Evolutionary conservation across 30 jellyfish, hydroid and myxozoan genomes (phyloP).

Genomic region (Turritopsis rubra): DNA sequence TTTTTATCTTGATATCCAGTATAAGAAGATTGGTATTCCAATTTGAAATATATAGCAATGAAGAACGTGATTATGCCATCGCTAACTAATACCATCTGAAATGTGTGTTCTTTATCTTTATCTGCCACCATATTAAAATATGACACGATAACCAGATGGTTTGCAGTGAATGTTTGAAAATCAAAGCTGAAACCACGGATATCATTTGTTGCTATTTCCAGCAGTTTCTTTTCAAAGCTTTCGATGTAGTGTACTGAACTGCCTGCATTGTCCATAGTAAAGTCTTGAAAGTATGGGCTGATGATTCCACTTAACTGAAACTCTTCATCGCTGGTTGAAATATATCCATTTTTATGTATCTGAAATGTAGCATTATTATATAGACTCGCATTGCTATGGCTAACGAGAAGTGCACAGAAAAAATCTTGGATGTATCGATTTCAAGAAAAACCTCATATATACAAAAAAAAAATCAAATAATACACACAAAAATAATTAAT

Average conservation of each 20-base stretch:
- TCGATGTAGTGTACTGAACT: background rate
- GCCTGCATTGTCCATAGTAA: background rate
- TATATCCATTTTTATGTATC: background rate
- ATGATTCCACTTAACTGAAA: background rate
- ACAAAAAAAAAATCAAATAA: too few relatives aligned
- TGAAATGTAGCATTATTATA: background rate
- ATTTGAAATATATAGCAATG: background rate
- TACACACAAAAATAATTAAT: too few relatives aligned
- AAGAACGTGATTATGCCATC: background rate
- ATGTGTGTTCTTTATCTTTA: background rate
- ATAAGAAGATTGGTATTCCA: background rate
- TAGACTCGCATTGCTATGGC: background rate
- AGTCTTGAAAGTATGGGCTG: background rate
- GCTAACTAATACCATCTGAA: background rate
- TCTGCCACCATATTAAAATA: background rate
- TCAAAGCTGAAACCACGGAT: background rate
- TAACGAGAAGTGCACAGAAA: too few relatives aligned
- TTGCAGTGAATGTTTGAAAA: background rate
- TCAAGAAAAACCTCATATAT: too few relatives aligned
- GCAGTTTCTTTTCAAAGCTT: background rate
- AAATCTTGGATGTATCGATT: too few relatives aligned
- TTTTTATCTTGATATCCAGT: background rate
- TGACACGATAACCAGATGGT: background rate
- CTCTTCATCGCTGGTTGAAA: background rate
- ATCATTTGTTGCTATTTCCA: background rate